A percentile compares a stretch with the other conserved stretches of the same genome.
These are phyloP conservation scores for Eudyptes chrysolophus DNA, from an alignment of 2,113 vertebrate genomes.

Conservation along the genomic window DNA sequence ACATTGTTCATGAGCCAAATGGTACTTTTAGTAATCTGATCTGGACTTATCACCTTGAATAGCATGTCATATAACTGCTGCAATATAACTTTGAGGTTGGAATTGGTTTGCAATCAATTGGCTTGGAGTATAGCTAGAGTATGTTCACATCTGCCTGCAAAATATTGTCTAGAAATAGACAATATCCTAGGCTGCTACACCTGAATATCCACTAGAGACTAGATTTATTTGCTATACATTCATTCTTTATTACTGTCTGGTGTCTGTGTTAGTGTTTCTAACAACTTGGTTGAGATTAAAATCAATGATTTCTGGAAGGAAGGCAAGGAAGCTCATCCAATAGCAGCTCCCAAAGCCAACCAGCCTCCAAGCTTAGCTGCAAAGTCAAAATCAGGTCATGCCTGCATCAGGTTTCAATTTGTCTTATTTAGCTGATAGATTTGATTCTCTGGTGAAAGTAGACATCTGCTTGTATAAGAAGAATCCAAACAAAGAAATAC, in stretches of 20 bases:
- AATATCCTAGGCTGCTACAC: neutral
- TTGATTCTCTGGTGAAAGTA: neutral
- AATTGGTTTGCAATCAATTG: neutral
- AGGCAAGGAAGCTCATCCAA: neutral
- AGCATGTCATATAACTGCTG: neutral
- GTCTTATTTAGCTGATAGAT: neutral
- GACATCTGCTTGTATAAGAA: neutral
- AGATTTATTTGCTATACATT: neutral
- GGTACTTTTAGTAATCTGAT: neutral
- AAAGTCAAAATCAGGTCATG: neutral
- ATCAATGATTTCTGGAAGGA: neutral
- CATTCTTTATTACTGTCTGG: neutral
- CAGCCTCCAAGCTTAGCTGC: neutral
- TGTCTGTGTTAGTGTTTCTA: neutral
- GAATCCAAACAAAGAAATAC: neutral
- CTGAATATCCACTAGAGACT: neutral
- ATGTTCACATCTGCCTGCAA: neutral
- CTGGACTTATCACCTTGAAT: neutral
- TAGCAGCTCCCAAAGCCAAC: neutral
- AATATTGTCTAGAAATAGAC: neutral
- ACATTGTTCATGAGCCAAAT: neutral
- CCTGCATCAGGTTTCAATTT: neutral
- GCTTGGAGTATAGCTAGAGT: neutral
- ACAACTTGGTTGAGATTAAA: neutral
- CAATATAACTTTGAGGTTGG: neutral